These are phyloP conservation scores for Chamaea fasciata DNA, from an alignment of 2,113 vertebrate genomes.

Conservation along the genomic window DNA sequence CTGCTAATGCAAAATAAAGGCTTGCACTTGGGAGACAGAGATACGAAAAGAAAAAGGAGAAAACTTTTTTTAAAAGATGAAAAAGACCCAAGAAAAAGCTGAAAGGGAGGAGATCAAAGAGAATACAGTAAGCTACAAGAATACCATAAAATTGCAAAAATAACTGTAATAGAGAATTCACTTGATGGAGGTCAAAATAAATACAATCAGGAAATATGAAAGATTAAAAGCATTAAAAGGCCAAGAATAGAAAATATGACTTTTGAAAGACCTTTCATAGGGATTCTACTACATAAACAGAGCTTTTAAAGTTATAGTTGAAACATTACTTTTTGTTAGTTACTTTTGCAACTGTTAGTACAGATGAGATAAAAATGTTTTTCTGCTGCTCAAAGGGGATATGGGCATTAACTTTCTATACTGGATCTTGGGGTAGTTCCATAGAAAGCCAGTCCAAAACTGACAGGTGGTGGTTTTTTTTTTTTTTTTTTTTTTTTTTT, in stretches of 20 bases:
- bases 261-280: neutral
- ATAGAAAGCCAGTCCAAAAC: neutral
- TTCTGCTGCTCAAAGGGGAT: neutral
- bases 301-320: neutral
- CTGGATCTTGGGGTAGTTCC: neutral
- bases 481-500: neutral
- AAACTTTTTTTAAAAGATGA: constrained; percentile 56
- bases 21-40: constrained; percentile 56
- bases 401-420: neutral
- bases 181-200: constrained; percentile 64
- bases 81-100: constrained; percentile 62
- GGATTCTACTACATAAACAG: constrained; percentile 41
- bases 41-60: constrained; percentile 43
- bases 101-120: constrained; percentile 69
- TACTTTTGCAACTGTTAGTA: neutral
- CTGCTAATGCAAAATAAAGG: constrained; percentile 54
- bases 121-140: constrained; percentile 49
- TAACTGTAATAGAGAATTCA: constrained; percentile 68
- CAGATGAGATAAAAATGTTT: neutral
- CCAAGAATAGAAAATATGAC: constrained; percentile 8
- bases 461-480: neutral
- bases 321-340: neutral
- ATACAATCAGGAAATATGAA: constrained; percentile 58
- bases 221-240: constrained; percentile 61
- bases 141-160: constrained; percentile 71